phyloP scores from a whole-genome alignment of 30 jellyfish, hydroid and myxozoan genomes.

The Morbakka virulenta region DNA sequence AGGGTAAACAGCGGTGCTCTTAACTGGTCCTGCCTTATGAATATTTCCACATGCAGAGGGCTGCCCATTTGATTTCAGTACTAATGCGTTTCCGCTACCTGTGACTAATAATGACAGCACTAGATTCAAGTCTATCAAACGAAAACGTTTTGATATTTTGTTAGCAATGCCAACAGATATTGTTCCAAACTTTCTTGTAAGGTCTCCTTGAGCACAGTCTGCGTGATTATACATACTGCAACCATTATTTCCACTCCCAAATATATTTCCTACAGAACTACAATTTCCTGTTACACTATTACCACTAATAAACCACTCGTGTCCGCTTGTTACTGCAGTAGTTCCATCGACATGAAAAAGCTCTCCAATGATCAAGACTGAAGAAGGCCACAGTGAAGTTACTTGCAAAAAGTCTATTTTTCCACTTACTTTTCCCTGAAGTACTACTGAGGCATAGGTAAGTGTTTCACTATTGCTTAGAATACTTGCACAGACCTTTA shows the following conservation, averaged over 20 bases:
- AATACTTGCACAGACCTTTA: conserved; percentile 83
- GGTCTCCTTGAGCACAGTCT: conserved; percentile 76
- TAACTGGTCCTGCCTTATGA: conserved; percentile 57
- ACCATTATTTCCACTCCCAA: no score
- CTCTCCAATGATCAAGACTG: conserved; percentile 57
- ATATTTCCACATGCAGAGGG: conserved; percentile 76
- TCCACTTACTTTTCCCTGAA: conserved; percentile 72
- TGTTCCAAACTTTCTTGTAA: conserved; percentile 44
- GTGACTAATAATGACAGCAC: conserved; percentile 45
- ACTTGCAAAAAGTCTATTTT: conserved; percentile 72
- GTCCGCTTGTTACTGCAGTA: conserved; percentile 38
- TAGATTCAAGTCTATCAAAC: conserved; percentile 23
- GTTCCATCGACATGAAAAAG: conserved; percentile 69
- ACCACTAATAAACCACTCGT: conserved; percentile 55
- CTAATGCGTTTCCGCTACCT: conserved; percentile 45
- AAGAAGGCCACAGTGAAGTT: conserved; percentile 27
- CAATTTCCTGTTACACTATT: no score
- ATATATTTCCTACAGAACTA: no score
- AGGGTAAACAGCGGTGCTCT: conserved; percentile 37
- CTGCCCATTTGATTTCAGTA: conserved; percentile 21
- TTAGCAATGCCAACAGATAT: conserved; percentile 66
- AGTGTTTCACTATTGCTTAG: conserved; percentile 44
- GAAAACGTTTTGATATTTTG: conserved; percentile 13
- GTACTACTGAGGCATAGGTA: conserved; percentile 67
- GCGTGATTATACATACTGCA: conserved; percentile 59